A percentile compares a stretch with the other conserved stretches of the same genome.
These are phyloP conservation scores for Thunnus albacares DNA, from an alignment of 2,797 vertebrate genomes.

Conservation along the genomic window DNA sequence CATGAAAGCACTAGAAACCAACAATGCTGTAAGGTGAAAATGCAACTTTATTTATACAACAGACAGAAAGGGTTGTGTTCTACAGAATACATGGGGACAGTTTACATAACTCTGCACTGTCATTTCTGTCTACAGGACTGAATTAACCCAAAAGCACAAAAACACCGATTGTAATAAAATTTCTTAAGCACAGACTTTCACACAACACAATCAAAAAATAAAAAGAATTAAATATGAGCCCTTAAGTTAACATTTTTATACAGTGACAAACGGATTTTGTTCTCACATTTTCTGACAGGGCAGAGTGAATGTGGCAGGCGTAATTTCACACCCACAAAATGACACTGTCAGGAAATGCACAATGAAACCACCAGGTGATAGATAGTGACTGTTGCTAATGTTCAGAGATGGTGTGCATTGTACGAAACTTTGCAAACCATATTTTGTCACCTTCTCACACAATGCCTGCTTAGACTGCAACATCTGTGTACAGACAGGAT, in stretches of 20 bases:
- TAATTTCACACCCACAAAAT: conserved; percentile 40
- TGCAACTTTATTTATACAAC: not conserved
- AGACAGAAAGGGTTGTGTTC: not conserved
- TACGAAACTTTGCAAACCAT: conserved; percentile 7
- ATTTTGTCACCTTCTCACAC: conserved; percentile 9
- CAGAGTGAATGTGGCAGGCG: not conserved
- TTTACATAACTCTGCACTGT: not conserved
- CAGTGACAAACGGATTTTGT: not conserved
- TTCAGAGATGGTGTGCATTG: not conserved
- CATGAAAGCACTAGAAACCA: not conserved
- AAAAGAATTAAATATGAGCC: not conserved
- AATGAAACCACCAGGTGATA: conserved; percentile 4
- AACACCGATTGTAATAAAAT: not conserved
- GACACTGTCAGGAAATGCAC: conserved; percentile 25
- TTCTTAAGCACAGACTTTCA: not conserved
- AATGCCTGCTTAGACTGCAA: not conserved
- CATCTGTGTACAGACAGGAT: not conserved
- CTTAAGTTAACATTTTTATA: not conserved
- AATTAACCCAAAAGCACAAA: not conserved
- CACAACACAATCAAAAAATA: not conserved
- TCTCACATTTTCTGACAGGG: not conserved
- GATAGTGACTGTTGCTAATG: not conserved
- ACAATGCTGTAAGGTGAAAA: not conserved
- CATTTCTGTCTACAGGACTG: not conserved
- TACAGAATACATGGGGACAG: not conserved